Conservation (phyloP, 2,888 invertebrate genomes). For the Eurytoma adleriae region DNA sequence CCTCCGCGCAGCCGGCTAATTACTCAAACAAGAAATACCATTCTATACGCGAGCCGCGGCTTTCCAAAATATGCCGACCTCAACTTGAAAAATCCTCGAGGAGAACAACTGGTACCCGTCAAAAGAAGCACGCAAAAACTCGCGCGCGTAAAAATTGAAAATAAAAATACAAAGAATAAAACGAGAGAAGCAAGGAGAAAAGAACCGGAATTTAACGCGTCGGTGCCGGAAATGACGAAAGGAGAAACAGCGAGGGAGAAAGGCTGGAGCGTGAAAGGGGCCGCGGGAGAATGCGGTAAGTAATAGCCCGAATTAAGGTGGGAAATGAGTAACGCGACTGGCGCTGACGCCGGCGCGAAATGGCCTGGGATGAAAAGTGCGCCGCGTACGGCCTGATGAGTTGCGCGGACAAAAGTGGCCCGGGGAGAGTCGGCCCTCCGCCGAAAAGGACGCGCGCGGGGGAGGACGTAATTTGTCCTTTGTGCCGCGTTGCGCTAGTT, state of each 20-base stretch:
- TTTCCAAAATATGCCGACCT: no score
- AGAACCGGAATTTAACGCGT: not conserved
- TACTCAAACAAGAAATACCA: not conserved
- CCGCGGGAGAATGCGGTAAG: conserved; percentile 6
- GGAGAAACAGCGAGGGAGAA: not conserved
- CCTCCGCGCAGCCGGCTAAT: not conserved
- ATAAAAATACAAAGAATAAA: not conserved
- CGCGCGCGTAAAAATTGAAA: not conserved
- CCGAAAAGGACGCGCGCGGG: conserved; percentile 19
- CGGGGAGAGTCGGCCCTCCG: conserved; percentile 1
- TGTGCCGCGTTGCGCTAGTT: conserved; percentile 47
- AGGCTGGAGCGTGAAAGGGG: not conserved
- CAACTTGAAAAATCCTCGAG: no score
- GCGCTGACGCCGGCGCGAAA: conserved; percentile 8
- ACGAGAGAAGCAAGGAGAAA: not conserved
- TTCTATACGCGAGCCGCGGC: not conserved
- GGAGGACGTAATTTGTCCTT: conserved; percentile 46
- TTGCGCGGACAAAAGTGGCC: conserved; percentile 21
- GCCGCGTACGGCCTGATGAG: conserved; percentile 18
- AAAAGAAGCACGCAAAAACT: not conserved
- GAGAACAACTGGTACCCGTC: no score
- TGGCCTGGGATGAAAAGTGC: conserved; percentile 19
- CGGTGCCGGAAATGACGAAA: not conserved
- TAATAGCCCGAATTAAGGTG: conserved; percentile 25
- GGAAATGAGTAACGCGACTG: conserved; percentile 25